Base-by-base conservation (phyloP, 1,140 invertebrate species). In the Xylocopa sonorina region DNA sequence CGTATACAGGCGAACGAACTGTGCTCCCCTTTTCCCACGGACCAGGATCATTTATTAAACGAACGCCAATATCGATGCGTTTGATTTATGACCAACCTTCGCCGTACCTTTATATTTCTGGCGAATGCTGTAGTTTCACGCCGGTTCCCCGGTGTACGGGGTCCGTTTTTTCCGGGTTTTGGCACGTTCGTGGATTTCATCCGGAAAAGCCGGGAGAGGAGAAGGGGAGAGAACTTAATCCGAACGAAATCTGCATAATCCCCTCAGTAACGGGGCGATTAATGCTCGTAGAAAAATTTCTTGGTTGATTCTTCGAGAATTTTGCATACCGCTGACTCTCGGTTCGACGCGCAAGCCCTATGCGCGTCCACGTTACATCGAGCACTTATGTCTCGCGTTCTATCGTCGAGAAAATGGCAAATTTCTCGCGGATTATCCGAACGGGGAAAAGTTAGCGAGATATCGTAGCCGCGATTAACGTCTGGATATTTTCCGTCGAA, bases 401-500 rank as follows among this genome's bases (percentile, higher is more conserved):
- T n/a, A n/a, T n/a, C n/a, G n/a, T n/a, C n/a, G 34, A 41, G 50
- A 69, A 29, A 38, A 53, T 41, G 38, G n/a, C 27, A 53, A 18
- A n/a, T 18, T 38, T 46, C 12, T 12, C 3, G 3, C n/a, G 34
- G n/a, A 21, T 2, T 32, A 3, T 29, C 46, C 21, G 63, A 46
- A 46, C 18, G 32, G 1, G 21, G 43, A 43, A 43, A 75, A 66
- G 62, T 53, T 43, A 57, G 68, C 51, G 50, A 77, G 51, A n/a
- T 41, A 67, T 24, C 38, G 64, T 27, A 4, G 41, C n/a, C 53
- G 32, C 43, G 75, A 71, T 71, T 46, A 60, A 38, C 71, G 71
- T 71, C 75, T 43, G 24, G 53, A 21, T 60, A 60, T 78, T 78
- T 78, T 71, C 75, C 66, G 18, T 58, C 46, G 48, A 78, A 78